phyloP scores from a whole-genome alignment of 2,113 vertebrate genomes.

The Uropsilus gracilis region DNA sequence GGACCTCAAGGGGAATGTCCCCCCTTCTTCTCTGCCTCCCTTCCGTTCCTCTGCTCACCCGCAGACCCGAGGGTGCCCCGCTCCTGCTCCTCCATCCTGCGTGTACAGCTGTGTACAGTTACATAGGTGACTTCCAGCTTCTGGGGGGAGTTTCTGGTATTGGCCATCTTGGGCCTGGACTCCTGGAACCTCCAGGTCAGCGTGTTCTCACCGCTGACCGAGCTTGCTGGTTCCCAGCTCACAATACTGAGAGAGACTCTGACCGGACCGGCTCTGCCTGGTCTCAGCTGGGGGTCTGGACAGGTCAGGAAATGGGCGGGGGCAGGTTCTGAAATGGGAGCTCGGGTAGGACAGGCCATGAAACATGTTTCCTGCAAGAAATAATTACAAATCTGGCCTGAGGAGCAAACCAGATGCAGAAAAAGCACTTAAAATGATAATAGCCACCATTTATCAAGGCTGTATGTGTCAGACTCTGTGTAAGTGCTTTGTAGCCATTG shows the following conservation, averaged over 20 bases:
- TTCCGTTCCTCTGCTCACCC: background rate
- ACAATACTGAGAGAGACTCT: background rate
- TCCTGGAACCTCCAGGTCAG: background rate
- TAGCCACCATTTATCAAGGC: background rate
- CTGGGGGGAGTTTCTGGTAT: too few species aligned
- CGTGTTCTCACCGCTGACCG: fast-evolving
- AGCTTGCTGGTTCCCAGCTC: fast-evolving
- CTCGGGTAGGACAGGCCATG: background rate
- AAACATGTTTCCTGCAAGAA: background rate
- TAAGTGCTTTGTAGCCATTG: background rate
- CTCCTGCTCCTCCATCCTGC: background rate
- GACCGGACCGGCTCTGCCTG: too few species aligned
- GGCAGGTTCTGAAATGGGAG: background rate
- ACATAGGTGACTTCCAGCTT: background rate
- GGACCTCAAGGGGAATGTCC: fast-evolving
- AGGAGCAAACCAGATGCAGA: background rate
- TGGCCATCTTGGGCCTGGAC: background rate
- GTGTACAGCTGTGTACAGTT: too few species aligned
- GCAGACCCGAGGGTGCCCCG: fast-evolving
- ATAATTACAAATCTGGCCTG: background rate
- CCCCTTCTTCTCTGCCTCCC: background rate
- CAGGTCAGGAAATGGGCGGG: too few species aligned
- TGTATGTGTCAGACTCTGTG: background rate
- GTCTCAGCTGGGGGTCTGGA: background rate
- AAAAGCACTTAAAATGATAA: slow-evolving; percentile 12